These are phyloP conservation scores for Cyclura pinguis DNA, from an alignment of 2,797 vertebrate species.

Conservation along the genomic window DNA sequence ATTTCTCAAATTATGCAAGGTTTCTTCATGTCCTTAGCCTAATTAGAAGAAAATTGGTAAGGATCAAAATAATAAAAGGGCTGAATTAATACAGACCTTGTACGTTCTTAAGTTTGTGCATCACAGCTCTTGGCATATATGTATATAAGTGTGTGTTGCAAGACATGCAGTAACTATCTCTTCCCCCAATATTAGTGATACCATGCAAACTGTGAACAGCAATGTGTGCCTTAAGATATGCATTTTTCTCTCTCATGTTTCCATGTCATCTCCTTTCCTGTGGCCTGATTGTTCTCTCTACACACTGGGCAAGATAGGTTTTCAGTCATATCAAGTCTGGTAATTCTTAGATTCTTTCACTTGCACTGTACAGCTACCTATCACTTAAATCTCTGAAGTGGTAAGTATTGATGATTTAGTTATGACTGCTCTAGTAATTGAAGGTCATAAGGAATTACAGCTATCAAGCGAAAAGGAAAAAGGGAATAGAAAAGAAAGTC, in stretches of 20 bases:
- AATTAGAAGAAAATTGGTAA: neutral
- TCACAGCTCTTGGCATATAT: neutral
- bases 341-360: conserved; percentile 13
- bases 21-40: too few species aligned
- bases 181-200: neutral
- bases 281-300: neutral
- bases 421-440: conserved; percentile 18
- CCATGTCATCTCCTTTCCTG: neutral
- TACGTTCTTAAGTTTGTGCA: neutral
- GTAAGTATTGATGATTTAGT: conserved; percentile 5
- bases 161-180: neutral
- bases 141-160: neutral
- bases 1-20: too few species aligned
- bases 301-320: neutral
- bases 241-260: neutral
- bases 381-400: neutral
- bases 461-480: neutral
- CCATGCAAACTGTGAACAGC: neutral
- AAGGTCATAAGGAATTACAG: conserved; percentile 60
- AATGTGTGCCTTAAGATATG: neutral
- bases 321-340: neutral
- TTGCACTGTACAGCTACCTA: neutral
- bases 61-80: neutral
- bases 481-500: neutral
- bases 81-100: neutral